These are phyloP conservation scores for Calameuta filiformis DNA, from an alignment of 2,888 invertebrate species.

Conservation along the genomic window DNA sequence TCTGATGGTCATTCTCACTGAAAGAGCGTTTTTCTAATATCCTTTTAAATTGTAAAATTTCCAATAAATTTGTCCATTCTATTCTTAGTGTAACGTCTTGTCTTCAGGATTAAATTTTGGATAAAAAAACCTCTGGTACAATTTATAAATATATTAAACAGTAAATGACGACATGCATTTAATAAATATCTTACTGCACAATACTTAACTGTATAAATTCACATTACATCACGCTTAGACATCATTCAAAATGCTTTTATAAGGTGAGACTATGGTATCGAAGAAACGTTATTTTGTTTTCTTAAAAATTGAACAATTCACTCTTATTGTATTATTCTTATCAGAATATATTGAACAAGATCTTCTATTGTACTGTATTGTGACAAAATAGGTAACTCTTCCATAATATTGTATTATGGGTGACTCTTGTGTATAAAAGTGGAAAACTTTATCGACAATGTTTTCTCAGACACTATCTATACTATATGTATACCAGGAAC, in stretches of 20 bases:
- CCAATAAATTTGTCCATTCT: not conserved
- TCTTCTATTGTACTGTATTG: not conserved
- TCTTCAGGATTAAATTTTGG: not conserved
- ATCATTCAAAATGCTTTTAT: not conserved
- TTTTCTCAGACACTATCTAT: not conserved
- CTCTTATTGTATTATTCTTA: not conserved
- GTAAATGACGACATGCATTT: not conserved
- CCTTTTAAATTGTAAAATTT: not conserved
- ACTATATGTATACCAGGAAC: not conserved
- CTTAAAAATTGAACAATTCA: not conserved
- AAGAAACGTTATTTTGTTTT: not conserved
- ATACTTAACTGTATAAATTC: not conserved
- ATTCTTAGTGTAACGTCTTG: not conserved
- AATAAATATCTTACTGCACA: not conserved
- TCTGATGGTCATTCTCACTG: constrained; percentile 23
- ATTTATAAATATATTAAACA: not conserved
- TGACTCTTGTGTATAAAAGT: not conserved
- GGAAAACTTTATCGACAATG: not conserved
- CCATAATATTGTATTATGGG: not conserved
- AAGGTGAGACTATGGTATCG: not conserved
- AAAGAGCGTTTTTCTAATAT: not conserved
- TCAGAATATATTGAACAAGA: not conserved
- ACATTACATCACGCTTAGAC: not conserved
- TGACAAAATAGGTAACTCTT: not conserved
- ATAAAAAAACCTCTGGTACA: not conserved